Evolutionary conservation across 2,888 invertebrate genomes (phyloP), one percentile per base, ranked within the genome.

Genomic region (Hybos culiciformis): DNA sequence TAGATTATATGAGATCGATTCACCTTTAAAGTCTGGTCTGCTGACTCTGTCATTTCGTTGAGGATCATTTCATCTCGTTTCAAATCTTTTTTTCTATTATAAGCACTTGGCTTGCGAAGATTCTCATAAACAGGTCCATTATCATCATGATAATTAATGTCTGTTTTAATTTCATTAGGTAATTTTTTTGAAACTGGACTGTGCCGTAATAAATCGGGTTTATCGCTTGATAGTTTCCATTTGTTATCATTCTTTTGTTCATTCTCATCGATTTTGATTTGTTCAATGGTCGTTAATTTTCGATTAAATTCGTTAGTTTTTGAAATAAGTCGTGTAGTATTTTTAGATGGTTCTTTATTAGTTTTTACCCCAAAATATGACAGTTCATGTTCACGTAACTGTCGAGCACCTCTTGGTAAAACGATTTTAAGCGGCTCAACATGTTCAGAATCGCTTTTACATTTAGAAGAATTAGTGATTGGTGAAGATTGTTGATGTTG

Each of bases 311-410:
- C 34, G 17, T 46, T 43, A 21, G 37, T 37, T 23, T 39, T 47
- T 9, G 15, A n/a, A 32, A 18, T 38, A 23, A 6, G n/a, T 40
- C 36, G 40, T 23, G 40, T 31, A 18, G 17, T 17, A 9, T 38
- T 18, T 21, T 36, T 3, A 19, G 18, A 24, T 11, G 48, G 43
- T 12, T 46, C 41, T n/a, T 50, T 49, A 15, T 47, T 40, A 5
- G 52, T 46, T 41, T 59, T 58, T 14, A 68, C 54, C 21, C 77
- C 77, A 52, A 77, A 77, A 55, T 73, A 77, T 46, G 73, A 73
- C 37, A 77, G 62, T 53, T 77, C 77, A 48, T 72, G 75, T 36
- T 73, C 71, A 46, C 72, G 67, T 33, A 77, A 61, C 58, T 73
- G 70, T 49, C 77, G 60, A 38, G 66, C 61, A 14, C 66, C 66